Percentiles rank a stretch among this genome's conserved stretches.
These are phyloP conservation scores for Spheniscus humboldti DNA, from an alignment of 2,797 vertebrate species.

Conservation along the genomic window DNA sequence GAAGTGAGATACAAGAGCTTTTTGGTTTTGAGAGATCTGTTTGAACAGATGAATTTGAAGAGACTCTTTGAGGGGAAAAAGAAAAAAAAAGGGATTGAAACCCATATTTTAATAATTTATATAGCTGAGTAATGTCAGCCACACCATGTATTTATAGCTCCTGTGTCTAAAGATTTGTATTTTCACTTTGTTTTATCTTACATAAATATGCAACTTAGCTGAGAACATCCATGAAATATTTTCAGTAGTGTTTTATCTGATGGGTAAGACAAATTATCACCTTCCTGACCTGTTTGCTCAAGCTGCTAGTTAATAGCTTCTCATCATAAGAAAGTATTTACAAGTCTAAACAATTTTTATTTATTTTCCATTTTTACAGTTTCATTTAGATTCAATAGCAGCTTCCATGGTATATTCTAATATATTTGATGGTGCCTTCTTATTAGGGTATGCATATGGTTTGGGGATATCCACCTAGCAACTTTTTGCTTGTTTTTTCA, in stretches of 20 bases:
- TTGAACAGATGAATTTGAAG: background rate
- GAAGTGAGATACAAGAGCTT: background rate
- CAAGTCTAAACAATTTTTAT: background rate
- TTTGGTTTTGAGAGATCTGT: background rate
- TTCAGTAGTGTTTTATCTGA: background rate
- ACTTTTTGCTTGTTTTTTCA: background rate
- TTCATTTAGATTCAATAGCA: background rate
- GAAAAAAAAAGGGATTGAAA: background rate
- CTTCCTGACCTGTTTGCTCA: background rate
- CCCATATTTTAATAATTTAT: background rate
- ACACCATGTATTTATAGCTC: background rate
- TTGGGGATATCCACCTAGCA: background rate
- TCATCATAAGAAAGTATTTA: background rate
- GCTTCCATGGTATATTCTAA: background rate
- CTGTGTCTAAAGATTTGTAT: background rate
- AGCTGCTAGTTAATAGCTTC: background rate
- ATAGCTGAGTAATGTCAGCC: background rate
- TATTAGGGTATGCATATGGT: rapidly evolving
- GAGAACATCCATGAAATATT: background rate
- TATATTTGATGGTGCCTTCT: background rate
- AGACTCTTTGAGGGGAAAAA: background rate
- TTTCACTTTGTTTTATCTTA: background rate
- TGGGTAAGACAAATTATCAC: background rate
- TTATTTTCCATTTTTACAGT: background rate
- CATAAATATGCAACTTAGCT: background rate